Evolutionary conservation across 2,797 vertebrate genomes (phyloP).

Genomic region (Picus viridis): DNA sequence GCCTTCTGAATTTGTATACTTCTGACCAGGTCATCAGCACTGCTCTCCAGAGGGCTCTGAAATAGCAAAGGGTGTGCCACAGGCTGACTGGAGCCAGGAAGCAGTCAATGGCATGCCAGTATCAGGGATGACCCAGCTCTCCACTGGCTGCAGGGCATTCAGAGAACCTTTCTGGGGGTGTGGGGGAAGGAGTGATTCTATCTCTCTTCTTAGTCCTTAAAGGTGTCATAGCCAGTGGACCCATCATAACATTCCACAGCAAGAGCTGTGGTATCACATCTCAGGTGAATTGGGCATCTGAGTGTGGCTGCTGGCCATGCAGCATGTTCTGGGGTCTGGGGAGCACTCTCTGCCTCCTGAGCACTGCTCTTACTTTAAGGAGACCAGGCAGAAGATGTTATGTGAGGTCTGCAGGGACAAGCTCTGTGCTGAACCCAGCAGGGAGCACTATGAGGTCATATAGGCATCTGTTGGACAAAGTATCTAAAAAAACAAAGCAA

Average conservation of each 20-base stretch:
- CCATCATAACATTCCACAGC: background rate
- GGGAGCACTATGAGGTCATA: background rate
- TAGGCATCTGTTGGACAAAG: fast-evolving
- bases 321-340: background rate
- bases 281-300: background rate
- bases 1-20: background rate
- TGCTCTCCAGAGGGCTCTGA: background rate
- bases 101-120: background rate
- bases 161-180: background rate
- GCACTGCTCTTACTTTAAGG: background rate
- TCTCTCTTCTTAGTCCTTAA: background rate
- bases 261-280: background rate
- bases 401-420: background rate
- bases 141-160: background rate
- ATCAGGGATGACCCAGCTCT: background rate
- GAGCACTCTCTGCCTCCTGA: background rate
- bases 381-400: background rate
- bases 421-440: background rate
- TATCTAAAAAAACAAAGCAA: background rate
- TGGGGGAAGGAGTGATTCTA: background rate
- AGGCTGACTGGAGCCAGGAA: background rate
- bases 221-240: background rate
- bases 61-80: background rate
- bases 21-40: background rate
- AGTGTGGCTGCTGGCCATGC: background rate